Evolutionary conservation across 2,888 invertebrate genomes (phyloP).

Genomic region (Cephus sareptanus): DNA sequence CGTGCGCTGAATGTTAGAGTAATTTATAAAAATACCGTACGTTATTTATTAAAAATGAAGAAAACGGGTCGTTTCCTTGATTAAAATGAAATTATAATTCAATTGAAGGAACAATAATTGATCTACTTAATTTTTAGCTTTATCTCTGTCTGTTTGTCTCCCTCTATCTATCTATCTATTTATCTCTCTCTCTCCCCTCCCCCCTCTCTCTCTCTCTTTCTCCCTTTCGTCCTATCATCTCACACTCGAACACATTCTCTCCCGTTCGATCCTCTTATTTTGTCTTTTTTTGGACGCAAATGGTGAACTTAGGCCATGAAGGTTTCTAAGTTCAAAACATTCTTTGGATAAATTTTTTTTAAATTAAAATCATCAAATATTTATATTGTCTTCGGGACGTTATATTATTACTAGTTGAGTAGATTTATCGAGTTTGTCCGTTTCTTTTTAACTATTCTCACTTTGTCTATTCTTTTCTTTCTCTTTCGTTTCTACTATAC

Average conservation of each 20-base stretch:
- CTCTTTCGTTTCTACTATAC: slow-evolving; percentile 5
- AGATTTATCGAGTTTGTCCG: slow-evolving; percentile 42
- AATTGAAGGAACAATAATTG: not conserved
- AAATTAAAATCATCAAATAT: slow-evolving; percentile 18
- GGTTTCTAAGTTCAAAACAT: slow-evolving; percentile 22
- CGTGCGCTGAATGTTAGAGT: slow-evolving; percentile 27
- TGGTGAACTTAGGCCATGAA: slow-evolving; percentile 47
- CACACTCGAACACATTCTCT: not conserved
- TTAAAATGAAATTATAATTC: slow-evolving; percentile 25
- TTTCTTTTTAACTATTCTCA: not conserved
- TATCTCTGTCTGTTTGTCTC: not conserved
- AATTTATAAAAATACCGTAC: slow-evolving; percentile 47
- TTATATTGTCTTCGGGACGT: slow-evolving; percentile 63
- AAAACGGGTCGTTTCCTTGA: slow-evolving; percentile 6
- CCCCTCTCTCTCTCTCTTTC: not conserved
- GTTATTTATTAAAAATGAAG: slow-evolving; percentile 6
- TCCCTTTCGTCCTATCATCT: not conserved
- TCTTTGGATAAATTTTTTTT: slow-evolving; percentile 31
- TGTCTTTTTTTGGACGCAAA: slow-evolving; percentile 31
- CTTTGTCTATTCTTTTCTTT: slow-evolving; percentile 10
- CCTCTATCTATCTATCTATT: not conserved
- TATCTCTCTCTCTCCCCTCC: too few relatives aligned
- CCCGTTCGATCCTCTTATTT: slow-evolving; percentile 2
- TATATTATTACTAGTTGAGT: slow-evolving; percentile 45
- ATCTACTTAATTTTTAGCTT: not conserved